These are phyloP conservation scores for Lottia gigantea DNA, from an alignment of 2,888 invertebrate genomes.

Conservation along the genomic window DNA sequence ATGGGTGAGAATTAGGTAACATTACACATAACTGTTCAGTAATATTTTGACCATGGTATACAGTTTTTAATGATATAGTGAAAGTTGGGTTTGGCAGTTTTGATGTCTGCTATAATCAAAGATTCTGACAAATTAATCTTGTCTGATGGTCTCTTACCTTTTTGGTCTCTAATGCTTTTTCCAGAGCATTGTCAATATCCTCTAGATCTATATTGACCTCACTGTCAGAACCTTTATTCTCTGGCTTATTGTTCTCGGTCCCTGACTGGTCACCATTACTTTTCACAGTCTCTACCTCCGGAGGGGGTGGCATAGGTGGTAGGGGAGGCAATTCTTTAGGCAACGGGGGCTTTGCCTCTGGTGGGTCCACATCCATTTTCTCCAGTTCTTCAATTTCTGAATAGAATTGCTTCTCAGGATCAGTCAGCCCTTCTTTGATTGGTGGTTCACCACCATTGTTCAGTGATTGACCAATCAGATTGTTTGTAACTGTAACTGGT, in stretches of 20 bases:
- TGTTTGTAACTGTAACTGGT: neutral
- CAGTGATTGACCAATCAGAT: neutral
- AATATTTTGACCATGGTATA: too few species aligned
- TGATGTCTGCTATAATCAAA: too few species aligned
- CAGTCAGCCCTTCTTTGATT: conserved; percentile 7
- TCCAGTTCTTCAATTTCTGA: conserved; percentile 16
- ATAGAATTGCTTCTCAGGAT: conserved; percentile 8
- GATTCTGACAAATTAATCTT: too few species aligned
- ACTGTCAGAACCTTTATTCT: conserved; percentile 28
- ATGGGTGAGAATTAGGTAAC: too few species aligned
- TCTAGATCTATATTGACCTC: conserved; percentile 59
- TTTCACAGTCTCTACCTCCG: neutral
- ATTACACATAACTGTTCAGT: too few species aligned
- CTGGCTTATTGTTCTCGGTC: neutral
- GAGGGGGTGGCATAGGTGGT: neutral
- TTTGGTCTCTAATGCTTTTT: conserved; percentile 60
- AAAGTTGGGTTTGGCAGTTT: too few species aligned
- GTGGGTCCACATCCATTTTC: conserved; percentile 4
- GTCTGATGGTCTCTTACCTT: conserved; percentile 40
- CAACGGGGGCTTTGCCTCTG: conserved; percentile 14
- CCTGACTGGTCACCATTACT: neutral
- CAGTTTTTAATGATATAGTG: too few species aligned
- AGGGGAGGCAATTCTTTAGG: conserved; percentile 2
- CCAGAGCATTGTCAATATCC: conserved; percentile 62
- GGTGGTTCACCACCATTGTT: neutral